Evolutionary conservation across 2,797 vertebrate genomes (phyloP), one percentile per base, ranked within the genome.

Genomic region (Arrhamphus sclerolepis): DNA sequence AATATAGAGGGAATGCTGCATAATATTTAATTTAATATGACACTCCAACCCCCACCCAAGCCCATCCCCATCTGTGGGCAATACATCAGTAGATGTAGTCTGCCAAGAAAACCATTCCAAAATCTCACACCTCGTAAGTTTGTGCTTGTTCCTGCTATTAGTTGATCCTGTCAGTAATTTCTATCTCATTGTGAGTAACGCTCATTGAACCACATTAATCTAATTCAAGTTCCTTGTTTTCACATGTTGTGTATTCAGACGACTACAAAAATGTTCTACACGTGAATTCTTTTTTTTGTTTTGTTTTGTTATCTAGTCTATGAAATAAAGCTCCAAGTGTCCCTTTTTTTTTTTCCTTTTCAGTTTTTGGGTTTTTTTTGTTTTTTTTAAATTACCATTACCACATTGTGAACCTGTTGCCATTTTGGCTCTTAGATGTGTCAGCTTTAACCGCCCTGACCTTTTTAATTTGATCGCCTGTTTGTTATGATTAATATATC

Each of bases 401-500:
- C 14, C 42, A 20, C 7, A 53, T 44, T 29, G 34, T 38, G 34
- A 38, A 38, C 34, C 34, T 38, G 34, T 38, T 38, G 13, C 14
- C 34, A 11, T 38, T 38, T 38, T 38, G 11, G 11, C 11, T 38
- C 34, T 13, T 13, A 38, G 34, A 38, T 38, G 11, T 46, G 38
- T 49, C 55, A 5, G 1, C 19, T 8, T 54, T 56, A 67, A 70
- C 57, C 1, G 6, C 5, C 54, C 49, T 70, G 54, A 63, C 34
- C 59, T 66, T 58, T 58, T 68, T 34, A 54, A 74, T 54, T 43
- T n/a, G 11, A 44, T 60, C 6, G 40, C 11, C 18, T 61, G 29
- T 77, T 72, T 69, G 34, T 14, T 14, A 48, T 59, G 50, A 20
- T 38, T 21, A 38, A 38, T 55, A 47, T 67, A 47, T 62, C 55